Evolutionary conservation across 2,113 vertebrate species (phyloP).

Genomic region (Rhinogobius similis): DNA sequence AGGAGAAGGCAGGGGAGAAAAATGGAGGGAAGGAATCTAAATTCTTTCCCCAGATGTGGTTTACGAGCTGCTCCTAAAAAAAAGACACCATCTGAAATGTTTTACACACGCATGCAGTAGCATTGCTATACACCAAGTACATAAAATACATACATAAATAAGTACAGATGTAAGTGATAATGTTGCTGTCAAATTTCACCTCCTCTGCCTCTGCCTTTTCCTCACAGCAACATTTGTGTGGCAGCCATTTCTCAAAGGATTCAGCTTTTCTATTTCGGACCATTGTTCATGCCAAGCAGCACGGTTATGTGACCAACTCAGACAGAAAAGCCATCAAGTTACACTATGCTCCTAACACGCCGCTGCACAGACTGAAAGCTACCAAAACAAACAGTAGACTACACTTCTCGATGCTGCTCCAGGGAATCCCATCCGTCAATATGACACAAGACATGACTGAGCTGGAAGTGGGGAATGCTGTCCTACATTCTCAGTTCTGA

Average conservation of each 20-base stretch:
- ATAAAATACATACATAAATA: slow-evolving; percentile 39
- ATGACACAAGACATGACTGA: slow-evolving; percentile 73
- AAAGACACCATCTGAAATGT: slow-evolving; percentile 65
- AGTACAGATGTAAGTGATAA: slow-evolving; percentile 44
- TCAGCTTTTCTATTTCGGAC: slow-evolving; percentile 43
- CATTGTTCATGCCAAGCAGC: slow-evolving; percentile 27
- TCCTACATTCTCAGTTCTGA: slow-evolving; percentile 56
- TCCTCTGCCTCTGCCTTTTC: slow-evolving; percentile 28
- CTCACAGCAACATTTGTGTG: slow-evolving; percentile 35
- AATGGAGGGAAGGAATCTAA: slow-evolving; percentile 74
- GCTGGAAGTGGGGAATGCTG: slow-evolving; percentile 65
- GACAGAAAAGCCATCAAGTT: slow-evolving; percentile 16
- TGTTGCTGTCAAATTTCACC: slow-evolving; percentile 37
- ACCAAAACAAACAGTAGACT: slow-evolving; percentile 70
- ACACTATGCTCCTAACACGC: slow-evolving; percentile 37
- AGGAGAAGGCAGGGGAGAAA: slow-evolving; percentile 57
- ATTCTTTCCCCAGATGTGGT: slow-evolving; percentile 80
- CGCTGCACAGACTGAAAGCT: slow-evolving; percentile 52
- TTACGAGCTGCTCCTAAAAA: slow-evolving; percentile 77
- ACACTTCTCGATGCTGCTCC: slow-evolving; percentile 61
- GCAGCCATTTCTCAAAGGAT: slow-evolving; percentile 37
- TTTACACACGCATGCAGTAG: slow-evolving; percentile 66
- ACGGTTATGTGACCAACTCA: slow-evolving; percentile 31
- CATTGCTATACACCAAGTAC: slow-evolving; percentile 51
- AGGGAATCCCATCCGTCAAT: slow-evolving; percentile 74